Evolutionary conservation across 2,113 vertebrate genomes (phyloP).

Genomic region (Aptenodytes forsteri): DNA sequence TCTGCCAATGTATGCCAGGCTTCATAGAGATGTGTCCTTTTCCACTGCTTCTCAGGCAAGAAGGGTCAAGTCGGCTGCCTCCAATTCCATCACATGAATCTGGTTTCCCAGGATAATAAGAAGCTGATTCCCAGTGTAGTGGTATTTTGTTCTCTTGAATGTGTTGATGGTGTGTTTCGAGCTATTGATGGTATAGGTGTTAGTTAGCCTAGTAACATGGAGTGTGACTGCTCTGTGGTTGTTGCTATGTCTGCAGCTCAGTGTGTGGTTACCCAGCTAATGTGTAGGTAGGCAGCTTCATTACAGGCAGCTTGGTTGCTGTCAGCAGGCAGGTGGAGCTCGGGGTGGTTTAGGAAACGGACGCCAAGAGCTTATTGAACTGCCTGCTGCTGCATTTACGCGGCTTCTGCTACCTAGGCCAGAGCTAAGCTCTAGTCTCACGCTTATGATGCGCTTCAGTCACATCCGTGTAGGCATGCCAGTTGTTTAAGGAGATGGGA

Average conservation of each 20-base stretch:
- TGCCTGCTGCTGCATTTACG: not conserved
- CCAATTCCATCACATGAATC: not conserved
- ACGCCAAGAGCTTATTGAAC: not conserved
- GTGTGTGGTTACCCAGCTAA: not conserved
- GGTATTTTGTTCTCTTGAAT: not conserved
- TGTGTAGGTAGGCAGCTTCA: not conserved
- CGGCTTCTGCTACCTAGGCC: not conserved
- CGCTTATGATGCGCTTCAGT: rapidly evolving
- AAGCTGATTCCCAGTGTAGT: not conserved
- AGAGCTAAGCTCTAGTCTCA: not conserved
- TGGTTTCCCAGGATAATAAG: not conserved
- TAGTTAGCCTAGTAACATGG: not conserved
- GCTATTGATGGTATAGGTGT: not conserved
- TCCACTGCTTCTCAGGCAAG: rapidly evolving
- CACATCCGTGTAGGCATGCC: not conserved
- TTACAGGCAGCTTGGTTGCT: not conserved
- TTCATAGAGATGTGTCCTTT: not conserved
- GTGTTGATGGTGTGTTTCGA: not conserved
- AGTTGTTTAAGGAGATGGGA: not conserved
- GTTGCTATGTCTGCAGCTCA: not conserved
- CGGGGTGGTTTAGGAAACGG: not conserved
- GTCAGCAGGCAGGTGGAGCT: not conserved
- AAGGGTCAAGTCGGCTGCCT: not conserved
- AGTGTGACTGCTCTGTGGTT: not conserved
- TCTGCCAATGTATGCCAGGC: too few species aligned